phyloP scores from a whole-genome alignment of 2,797 vertebrate species.

The Scolopax rusticola region DNA sequence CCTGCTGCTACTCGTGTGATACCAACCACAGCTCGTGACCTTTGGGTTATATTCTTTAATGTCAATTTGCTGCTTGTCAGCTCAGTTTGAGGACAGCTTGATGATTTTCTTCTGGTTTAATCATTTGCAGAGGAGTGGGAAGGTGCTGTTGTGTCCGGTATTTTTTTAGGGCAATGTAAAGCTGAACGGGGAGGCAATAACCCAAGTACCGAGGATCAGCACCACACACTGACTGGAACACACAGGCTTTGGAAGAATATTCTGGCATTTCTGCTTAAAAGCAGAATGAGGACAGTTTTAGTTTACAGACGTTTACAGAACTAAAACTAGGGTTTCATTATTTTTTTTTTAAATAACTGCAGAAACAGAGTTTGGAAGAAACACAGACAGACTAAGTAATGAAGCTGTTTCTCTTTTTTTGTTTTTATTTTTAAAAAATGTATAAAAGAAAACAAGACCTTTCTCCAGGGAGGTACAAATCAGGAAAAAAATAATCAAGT shows the following conservation, averaged over 20 bases:
- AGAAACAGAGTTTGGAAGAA: not conserved
- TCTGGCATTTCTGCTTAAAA: not conserved
- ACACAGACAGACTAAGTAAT: not conserved
- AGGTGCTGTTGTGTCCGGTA: not conserved
- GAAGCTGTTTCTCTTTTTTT: not conserved
- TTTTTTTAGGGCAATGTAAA: not conserved
- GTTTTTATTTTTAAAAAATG: constrained; percentile 6
- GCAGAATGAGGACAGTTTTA: not conserved
- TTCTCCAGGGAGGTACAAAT: not conserved
- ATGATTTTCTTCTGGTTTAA: not conserved
- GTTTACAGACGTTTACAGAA: not conserved
- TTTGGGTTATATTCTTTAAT: not conserved
- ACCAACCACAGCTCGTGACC: not conserved
- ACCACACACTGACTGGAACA: not conserved
- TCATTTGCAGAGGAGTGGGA: not conserved
- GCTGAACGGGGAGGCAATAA: not conserved
- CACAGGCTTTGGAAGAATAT: not conserved
- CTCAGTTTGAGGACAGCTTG: not conserved
- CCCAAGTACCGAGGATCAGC: not conserved
- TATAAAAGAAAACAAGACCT: constrained; percentile 44
- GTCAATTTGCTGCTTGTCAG: not conserved
- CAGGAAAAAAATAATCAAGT: not conserved
- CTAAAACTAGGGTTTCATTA: not conserved
- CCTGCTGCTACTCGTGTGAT: not conserved
- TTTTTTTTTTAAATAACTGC: not conserved